Evolutionary conservation across 2,113 vertebrate species (phyloP).

Genomic region (Pluvialis apricaria): DNA sequence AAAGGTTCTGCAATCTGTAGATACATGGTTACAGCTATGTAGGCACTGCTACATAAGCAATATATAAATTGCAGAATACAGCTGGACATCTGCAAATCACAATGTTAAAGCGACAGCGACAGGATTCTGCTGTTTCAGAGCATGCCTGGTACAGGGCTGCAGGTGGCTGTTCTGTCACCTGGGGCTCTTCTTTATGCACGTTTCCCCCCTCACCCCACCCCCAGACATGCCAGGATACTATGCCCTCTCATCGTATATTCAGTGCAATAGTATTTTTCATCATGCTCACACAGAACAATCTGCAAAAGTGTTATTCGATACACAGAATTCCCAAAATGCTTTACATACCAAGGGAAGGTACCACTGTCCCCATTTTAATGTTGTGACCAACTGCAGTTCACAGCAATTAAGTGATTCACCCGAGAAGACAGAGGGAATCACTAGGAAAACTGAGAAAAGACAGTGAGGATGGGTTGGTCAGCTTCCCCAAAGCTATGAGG

Average conservation of each 20-base stretch:
- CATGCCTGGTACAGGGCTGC: neutral
- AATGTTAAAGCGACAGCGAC: neutral
- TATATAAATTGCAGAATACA: neutral
- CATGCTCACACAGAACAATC: neutral
- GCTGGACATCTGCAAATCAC: slow-evolving; percentile 42
- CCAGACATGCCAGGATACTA: neutral
- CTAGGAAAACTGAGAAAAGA: neutral
- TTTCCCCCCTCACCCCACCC: neutral
- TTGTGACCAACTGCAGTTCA: neutral
- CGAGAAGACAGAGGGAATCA: neutral
- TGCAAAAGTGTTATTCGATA: neutral
- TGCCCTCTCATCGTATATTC: neutral
- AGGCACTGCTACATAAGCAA: neutral
- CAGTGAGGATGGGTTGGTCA: neutral
- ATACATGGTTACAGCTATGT: neutral
- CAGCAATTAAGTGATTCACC: neutral
- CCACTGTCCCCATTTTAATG: neutral
- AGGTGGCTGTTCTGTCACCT: slow-evolving; percentile 1
- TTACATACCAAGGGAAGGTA: neutral
- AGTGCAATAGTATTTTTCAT: neutral
- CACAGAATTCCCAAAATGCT: neutral
- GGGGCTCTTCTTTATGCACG: slow-evolving; percentile 6
- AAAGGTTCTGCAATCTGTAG: neutral
- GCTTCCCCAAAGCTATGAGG: neutral
- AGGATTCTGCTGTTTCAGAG: slow-evolving; percentile 11